Evolutionary conservation across 2,113 vertebrate genomes (phyloP).

Genomic region (Tachysurus fulvidraco): DNA sequence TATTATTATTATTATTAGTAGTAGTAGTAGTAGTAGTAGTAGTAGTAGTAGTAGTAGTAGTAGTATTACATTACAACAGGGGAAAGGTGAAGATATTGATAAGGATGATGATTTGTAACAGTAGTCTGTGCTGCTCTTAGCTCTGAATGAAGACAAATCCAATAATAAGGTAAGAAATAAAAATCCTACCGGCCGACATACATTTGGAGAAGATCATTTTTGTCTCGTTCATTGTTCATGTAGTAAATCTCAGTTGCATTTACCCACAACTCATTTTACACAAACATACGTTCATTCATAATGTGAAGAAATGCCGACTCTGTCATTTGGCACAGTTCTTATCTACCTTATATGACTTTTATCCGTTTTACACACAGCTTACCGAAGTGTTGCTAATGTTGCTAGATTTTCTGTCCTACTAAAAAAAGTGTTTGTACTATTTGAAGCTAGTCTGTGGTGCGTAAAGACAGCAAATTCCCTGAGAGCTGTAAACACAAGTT

Average conservation of each 20-base stretch:
- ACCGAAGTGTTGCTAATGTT: not conserved
- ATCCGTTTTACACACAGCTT: not conserved
- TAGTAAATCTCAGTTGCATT: not conserved
- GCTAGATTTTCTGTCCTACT: not conserved
- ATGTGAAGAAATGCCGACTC: not conserved
- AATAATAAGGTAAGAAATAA: not conserved
- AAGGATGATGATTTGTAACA: not conserved
- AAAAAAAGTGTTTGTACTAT: not conserved
- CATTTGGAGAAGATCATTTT: not conserved
- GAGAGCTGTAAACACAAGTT: not conserved
- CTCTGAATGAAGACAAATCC: not conserved
- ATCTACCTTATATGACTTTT: not conserved
- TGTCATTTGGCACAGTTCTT: not conserved
- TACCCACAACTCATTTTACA: not conserved
- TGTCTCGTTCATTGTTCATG: not conserved
- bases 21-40: too few relatives aligned
- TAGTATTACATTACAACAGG: not conserved
- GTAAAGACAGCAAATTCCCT: not conserved
- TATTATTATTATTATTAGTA: slow-evolving; percentile 12
- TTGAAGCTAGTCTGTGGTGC: not conserved
- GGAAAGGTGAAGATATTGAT: not conserved
- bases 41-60: too few relatives aligned
- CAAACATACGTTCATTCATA: not conserved
- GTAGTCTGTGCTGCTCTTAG: not conserved
- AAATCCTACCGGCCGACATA: not conserved